phyloP scores from a whole-genome alignment of 2,113 vertebrate species.

The Hemiscyllium ocellatum region DNA sequence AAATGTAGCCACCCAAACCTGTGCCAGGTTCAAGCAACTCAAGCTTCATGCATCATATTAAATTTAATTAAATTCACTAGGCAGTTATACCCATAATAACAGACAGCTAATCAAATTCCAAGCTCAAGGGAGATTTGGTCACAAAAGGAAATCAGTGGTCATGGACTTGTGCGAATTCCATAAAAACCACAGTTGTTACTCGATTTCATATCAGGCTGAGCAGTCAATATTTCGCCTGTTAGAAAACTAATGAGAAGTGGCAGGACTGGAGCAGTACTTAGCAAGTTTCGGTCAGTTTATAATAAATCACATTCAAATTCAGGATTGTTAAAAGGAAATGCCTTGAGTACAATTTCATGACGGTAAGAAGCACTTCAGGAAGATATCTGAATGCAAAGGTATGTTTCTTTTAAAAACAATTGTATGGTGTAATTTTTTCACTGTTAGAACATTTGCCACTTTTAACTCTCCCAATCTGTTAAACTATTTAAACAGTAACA shows the following conservation, averaged over 20 bases:
- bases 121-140: slow-evolving; percentile 23
- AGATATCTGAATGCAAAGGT: neutral
- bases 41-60: slow-evolving; percentile 19
- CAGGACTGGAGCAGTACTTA: neutral
- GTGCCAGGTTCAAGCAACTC: neutral
- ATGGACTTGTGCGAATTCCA: neutral
- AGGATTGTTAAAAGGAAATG: neutral
- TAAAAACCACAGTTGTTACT: neutral
- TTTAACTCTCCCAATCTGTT: neutral
- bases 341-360: neutral
- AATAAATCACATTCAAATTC: neutral
- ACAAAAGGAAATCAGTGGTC: slow-evolving; percentile 15
- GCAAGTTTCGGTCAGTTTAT: neutral
- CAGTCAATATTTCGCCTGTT: neutral
- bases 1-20: neutral
- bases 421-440: neutral
- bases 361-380: neutral
- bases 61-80: slow-evolving; percentile 21
- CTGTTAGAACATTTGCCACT: neutral
- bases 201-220: neutral
- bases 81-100: neutral
- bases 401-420: neutral
- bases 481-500: neutral
- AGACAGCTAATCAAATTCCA: slow-evolving; percentile 27
- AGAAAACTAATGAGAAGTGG: neutral